Conservation (phyloP, 64 coral and sea anemone species). For the Montipora capricornis region DNA sequence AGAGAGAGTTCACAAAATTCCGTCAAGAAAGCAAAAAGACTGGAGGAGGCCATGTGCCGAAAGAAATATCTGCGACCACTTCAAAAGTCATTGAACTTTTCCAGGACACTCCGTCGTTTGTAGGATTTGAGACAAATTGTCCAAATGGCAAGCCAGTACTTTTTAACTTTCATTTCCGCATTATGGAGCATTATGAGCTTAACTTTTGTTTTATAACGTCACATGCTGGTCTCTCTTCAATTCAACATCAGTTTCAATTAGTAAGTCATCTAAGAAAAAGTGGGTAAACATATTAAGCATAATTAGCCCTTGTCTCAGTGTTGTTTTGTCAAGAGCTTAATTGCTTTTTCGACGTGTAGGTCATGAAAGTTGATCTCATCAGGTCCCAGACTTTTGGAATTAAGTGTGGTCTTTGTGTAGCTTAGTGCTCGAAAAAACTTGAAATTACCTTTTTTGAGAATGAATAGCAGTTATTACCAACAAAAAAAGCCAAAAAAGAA, state of each 20-base stretch:
- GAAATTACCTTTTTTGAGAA: neutral
- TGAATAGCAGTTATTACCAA: conserved; percentile 1
- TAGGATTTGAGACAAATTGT: conserved; percentile 32
- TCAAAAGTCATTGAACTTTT: conserved; percentile 6
- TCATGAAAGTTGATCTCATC: neutral
- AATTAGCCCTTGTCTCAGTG: too few relatives aligned
- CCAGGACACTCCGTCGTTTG: conserved; percentile 4
- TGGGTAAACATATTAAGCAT: too few relatives aligned
- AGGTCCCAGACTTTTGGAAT: neutral
- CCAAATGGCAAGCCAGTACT: neutral
- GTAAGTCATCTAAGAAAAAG: too few relatives aligned
- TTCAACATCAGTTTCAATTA: neutral
- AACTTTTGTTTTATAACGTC: conserved; percentile 21
- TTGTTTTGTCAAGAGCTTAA: too few relatives aligned
- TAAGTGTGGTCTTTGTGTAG: neutral
- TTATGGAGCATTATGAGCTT: neutral
- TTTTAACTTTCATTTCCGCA: conserved; percentile 4
- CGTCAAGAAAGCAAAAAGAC: too few relatives aligned
- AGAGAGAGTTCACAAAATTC: too few relatives aligned
- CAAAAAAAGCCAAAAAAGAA: neutral
- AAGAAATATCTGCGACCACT: too few relatives aligned
- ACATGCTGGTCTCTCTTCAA: conserved; percentile 9
- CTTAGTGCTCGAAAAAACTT: neutral
- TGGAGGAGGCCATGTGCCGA: too few relatives aligned
- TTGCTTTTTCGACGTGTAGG: too few relatives aligned